phyloP scores from a whole-genome alignment of 1,140 invertebrate species.

The Drosophila sulfurigaster region DNA sequence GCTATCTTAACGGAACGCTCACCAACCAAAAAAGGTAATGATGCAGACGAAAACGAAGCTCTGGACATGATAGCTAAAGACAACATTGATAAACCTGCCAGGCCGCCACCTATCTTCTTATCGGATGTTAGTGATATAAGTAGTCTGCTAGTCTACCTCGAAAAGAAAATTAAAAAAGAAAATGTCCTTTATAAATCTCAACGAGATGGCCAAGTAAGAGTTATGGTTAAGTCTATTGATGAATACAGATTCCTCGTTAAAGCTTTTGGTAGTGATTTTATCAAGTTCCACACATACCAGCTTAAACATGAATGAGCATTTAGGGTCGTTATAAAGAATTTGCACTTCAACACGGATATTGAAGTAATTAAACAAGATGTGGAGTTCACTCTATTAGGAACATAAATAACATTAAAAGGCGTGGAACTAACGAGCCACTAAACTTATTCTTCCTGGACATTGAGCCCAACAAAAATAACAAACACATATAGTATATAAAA shows the following conservation, averaged over 20 bases:
- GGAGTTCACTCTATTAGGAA: slow-evolving; percentile 38
- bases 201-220: slow-evolving; percentile 6
- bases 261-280: slow-evolving; percentile 10
- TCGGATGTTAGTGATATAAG: slow-evolving; percentile 27
- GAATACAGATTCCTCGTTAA: no score
- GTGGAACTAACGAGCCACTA: slow-evolving; percentile 52
- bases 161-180: slow-evolving; percentile 13
- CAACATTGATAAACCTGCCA: slow-evolving; percentile 6
- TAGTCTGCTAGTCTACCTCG: slow-evolving; percentile 14
- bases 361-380: slow-evolving; percentile 44
- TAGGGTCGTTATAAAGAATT: slow-evolving; percentile 45
- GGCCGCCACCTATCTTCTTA: slow-evolving; percentile 33
- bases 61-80: slow-evolving; percentile 25
- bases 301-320: not conserved
- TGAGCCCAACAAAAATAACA: slow-evolving; percentile 60
- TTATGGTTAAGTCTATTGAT: slow-evolving; percentile 26
- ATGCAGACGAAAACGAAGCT: slow-evolving; percentile 7
- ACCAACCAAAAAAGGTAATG: slow-evolving; percentile 1
- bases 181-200: slow-evolving; percentile 10
- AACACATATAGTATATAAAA: slow-evolving; percentile 81
- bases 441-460: slow-evolving; percentile 43
- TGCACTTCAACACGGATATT: slow-evolving; percentile 50
- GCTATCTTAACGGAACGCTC: not conserved
- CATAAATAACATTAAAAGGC: slow-evolving; percentile 52
- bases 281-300: slow-evolving; percentile 35